Conservation (phyloP, 2,113 vertebrate genomes). For the Struthidea cinerea region DNA sequence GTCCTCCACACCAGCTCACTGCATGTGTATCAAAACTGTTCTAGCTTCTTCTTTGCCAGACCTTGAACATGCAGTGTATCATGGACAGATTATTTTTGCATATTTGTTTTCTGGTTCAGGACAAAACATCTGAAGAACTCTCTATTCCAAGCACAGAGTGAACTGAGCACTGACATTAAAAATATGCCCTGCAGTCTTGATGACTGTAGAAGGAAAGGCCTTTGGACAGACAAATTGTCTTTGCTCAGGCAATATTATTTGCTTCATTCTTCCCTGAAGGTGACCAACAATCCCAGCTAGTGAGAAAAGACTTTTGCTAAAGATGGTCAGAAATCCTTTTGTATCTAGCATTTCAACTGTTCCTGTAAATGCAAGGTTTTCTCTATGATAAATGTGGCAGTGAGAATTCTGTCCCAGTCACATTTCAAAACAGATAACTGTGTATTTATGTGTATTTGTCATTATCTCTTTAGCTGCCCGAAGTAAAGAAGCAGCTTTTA, state of each 20-base stretch:
- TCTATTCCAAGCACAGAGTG: not conserved
- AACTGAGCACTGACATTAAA: not conserved
- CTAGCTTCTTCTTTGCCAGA: not conserved
- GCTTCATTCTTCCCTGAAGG: not conserved
- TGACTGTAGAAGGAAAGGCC: not conserved
- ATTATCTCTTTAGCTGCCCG: not conserved
- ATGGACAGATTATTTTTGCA: not conserved
- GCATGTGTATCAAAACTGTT: not conserved
- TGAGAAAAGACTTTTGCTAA: not conserved
- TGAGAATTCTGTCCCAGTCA: not conserved
- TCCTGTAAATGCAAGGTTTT: not conserved
- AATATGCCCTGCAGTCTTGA: not conserved
- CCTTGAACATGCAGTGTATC: not conserved
- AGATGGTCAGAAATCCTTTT: not conserved
- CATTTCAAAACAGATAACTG: not conserved
- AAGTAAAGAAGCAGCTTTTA: not conserved
- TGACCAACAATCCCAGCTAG: not conserved
- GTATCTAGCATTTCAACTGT: not conserved
- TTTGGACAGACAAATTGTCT: not conserved
- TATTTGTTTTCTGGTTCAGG: not conserved
- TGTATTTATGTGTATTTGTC: not conserved
- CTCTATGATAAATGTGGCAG: not conserved
- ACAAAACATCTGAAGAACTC: not conserved
- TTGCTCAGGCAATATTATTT: not conserved
- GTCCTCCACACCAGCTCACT: not conserved